phyloP scores from a whole-genome alignment of 1,140 invertebrate species.

The Trachymyrmex cornetzi region DNA sequence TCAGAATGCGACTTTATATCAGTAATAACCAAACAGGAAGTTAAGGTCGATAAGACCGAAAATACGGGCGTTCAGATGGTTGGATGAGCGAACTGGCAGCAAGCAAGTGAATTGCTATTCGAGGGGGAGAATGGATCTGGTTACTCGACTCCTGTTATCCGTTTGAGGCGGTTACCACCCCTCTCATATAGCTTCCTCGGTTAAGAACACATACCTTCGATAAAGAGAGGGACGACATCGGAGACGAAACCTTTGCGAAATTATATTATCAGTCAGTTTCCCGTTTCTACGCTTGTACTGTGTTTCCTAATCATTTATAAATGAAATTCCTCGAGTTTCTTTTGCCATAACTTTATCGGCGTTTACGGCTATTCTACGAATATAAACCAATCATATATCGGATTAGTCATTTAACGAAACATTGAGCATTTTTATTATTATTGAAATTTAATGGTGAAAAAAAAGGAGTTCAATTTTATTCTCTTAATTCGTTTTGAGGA shows the following conservation, averaged over 20 bases:
- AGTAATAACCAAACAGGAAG: conserved; percentile 77
- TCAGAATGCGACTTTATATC: conserved; percentile 63
- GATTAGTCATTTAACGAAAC: conserved; percentile 7
- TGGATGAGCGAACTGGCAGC: conserved; percentile 57
- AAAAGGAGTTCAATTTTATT: background rate
- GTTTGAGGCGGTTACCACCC: conserved; percentile 76
- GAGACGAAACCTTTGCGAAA: conserved; percentile 58
- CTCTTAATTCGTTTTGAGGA: background rate
- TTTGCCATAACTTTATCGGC: background rate
- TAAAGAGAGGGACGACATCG: conserved; percentile 20
- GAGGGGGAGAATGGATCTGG: conserved; percentile 71
- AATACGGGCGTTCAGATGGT: conserved; percentile 70
- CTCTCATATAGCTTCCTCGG: conserved; percentile 57
- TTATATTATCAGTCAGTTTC: conserved; percentile 51
- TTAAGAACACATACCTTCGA: conserved; percentile 68
- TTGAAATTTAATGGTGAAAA: background rate
- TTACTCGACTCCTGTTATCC: conserved; percentile 76
- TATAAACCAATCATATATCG: conserved; percentile 14
- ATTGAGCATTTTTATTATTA: background rate
- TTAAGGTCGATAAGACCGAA: conserved; percentile 75
- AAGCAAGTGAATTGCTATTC: conserved; percentile 70
- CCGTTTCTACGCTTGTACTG: background rate
- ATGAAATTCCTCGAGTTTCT: conserved; percentile 16
- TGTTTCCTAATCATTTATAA: conserved; percentile 40
- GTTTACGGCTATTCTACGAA: background rate